Percentiles rank a stretch among this genome's conserved stretches.
Conservation (phyloP, 2,888 invertebrate genomes). For the Monochamus alternatus region DNA sequence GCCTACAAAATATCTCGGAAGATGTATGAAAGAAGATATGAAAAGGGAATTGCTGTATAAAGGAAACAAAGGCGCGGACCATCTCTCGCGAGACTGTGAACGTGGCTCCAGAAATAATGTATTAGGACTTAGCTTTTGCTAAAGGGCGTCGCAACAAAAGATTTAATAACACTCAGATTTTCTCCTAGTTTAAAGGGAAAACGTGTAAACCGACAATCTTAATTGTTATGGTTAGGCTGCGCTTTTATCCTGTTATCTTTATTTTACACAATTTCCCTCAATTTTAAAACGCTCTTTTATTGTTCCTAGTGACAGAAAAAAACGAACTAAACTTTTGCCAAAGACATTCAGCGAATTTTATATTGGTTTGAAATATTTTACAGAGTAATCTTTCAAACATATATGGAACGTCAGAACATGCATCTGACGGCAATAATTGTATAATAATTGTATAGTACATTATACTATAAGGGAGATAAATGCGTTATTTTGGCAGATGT, state of each 20-base stretch:
- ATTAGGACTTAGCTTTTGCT: constrained; percentile 51
- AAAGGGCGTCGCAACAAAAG: constrained; percentile 54
- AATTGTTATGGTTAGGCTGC: neutral
- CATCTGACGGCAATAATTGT: no score
- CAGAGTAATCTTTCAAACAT: no score
- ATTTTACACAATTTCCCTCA: neutral
- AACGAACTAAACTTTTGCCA: no score
- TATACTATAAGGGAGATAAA: no score
- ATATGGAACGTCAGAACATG: no score
- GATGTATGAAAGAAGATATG: constrained; percentile 69
- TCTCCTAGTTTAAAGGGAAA: constrained; percentile 22
- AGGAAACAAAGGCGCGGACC: constrained; percentile 66
- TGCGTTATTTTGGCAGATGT: no score
- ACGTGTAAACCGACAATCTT: constrained; percentile 17
- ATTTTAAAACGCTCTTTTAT: no score
- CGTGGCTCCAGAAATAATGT: constrained; percentile 48
- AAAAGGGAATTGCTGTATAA: constrained; percentile 69
- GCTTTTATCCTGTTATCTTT: neutral
- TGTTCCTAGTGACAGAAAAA: no score
- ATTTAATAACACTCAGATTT: constrained; percentile 53
- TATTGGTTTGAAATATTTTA: no score
- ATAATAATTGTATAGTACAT: no score
- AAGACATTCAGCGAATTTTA: no score
- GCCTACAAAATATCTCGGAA: constrained; percentile 66
- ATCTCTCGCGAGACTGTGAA: constrained; percentile 59